Conservation (phyloP, 2,797 vertebrate genomes). For the Miichthys miiuy region DNA sequence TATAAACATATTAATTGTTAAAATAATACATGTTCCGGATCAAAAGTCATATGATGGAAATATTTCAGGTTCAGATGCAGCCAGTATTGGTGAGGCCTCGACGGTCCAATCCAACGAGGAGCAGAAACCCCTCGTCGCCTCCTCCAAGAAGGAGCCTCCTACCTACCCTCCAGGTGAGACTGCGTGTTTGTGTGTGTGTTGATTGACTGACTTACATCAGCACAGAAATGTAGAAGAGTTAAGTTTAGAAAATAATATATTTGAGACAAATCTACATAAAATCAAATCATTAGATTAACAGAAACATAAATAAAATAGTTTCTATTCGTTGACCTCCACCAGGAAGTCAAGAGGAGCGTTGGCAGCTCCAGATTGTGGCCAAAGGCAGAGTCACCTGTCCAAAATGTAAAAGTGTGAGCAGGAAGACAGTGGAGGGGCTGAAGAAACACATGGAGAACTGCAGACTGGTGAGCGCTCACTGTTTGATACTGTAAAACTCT, state of each 20-base stretch:
- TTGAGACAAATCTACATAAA: too few species aligned
- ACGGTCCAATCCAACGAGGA: conserved; percentile 61
- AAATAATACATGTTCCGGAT: too few species aligned
- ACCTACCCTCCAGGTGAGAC: conserved; percentile 80
- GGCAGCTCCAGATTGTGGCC: conserved; percentile 93
- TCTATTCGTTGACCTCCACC: conserved; percentile 25
- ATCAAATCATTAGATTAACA: too few species aligned
- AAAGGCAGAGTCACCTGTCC: conserved; percentile 94
- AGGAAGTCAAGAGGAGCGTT: conserved; percentile 94
- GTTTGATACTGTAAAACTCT: too few species aligned
- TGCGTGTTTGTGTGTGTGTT: background rate
- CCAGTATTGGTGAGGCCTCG: conserved; percentile 19
- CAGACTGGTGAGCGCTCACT: conserved; percentile 84
- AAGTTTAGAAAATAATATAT: too few species aligned
- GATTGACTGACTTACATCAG: too few species aligned
- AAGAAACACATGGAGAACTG: conserved; percentile 96
- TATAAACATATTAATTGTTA: background rate
- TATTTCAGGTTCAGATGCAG: conserved; percentile 53
- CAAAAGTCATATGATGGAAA: background rate
- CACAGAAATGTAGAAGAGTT: too few species aligned
- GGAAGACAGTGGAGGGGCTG: conserved; percentile 95
- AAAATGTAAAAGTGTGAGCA: conserved; percentile 93
- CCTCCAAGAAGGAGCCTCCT: conserved; percentile 81
- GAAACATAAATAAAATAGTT: background rate
- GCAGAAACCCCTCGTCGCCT: conserved; percentile 52